These are phyloP conservation scores for Tringa solitaria DNA, from an alignment of 2,113 vertebrate species.

Conservation along the genomic window DNA sequence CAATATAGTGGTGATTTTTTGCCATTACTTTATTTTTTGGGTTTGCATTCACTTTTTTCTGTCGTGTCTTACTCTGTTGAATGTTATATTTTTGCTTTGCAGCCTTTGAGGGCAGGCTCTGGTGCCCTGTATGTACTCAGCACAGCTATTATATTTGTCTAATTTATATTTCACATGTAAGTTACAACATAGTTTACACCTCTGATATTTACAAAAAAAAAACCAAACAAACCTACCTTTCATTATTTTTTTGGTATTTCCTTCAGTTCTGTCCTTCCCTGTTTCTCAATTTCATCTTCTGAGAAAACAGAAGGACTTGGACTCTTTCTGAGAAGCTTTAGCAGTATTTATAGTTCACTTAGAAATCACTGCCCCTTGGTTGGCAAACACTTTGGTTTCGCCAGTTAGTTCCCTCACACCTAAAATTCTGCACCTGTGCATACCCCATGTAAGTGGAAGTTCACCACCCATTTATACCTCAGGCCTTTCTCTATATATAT, in stretches of 20 bases:
- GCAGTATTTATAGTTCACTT: background rate
- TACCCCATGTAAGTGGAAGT: background rate
- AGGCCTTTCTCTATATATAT: fast-evolving
- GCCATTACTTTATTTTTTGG: background rate
- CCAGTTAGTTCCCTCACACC: fast-evolving
- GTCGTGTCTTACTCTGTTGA: background rate
- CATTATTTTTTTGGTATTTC: background rate
- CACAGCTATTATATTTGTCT: background rate
- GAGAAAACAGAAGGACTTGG: background rate
- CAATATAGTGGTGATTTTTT: background rate
- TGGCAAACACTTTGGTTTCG: background rate
- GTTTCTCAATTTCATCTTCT: background rate
- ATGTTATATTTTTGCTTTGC: background rate
- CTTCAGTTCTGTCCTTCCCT: background rate
- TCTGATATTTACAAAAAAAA: background rate
- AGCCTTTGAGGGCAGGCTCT: background rate
- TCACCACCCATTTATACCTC: background rate
- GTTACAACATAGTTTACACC: background rate
- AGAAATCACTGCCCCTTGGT: background rate
- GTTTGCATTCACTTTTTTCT: background rate
- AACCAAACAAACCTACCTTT: background rate
- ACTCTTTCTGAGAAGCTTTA: background rate
- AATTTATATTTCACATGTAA: background rate
- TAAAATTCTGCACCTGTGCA: background rate
- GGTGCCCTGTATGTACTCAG: background rate